Percentiles rank a stretch among this genome's conserved stretches.
Conservation (phyloP, 1,140 invertebrate species). For the Neodiprion pinetum region DNA sequence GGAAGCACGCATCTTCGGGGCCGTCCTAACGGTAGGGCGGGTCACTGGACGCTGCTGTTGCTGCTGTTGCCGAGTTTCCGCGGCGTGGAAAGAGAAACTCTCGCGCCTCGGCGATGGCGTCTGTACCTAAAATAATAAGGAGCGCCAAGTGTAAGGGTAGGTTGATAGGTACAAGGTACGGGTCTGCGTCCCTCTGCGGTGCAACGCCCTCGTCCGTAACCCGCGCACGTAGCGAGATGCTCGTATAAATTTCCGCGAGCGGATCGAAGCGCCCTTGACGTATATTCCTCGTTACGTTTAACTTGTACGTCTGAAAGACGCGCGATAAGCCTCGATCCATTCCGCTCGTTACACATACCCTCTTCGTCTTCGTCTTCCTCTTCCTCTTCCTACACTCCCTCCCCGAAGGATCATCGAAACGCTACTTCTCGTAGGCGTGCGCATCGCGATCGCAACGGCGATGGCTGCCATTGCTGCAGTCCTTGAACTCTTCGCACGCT, state of each 20-base stretch:
- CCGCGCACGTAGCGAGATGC: not conserved
- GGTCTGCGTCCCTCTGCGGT: not conserved
- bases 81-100: not conserved
- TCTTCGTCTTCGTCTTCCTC: conserved; percentile 1
- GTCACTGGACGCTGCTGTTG: conserved; percentile 59
- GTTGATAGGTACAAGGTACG: not conserved
- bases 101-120: too few relatives aligned
- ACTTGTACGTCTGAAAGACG: too few relatives aligned
- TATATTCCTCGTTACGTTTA: too few relatives aligned
- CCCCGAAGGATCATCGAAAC: not conserved
- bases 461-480: not conserved
- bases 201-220: not conserved
- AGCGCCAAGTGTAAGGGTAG: not conserved
- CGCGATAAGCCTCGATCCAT: too few relatives aligned
- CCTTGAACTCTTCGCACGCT: not conserved
- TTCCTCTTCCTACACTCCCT: conserved; percentile 15
- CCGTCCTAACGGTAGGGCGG: conserved; percentile 65
- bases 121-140: too few relatives aligned
- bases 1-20: conserved; percentile 54
- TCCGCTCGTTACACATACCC: too few relatives aligned
- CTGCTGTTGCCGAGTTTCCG: not conserved
- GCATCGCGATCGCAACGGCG: too few relatives aligned
- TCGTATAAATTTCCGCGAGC: too few relatives aligned
- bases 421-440: conserved; percentile 4
- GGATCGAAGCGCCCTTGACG: too few relatives aligned